Evolutionary conservation across 2,888 invertebrate genomes (phyloP).

Genomic region (Lapara coniferarum): DNA sequence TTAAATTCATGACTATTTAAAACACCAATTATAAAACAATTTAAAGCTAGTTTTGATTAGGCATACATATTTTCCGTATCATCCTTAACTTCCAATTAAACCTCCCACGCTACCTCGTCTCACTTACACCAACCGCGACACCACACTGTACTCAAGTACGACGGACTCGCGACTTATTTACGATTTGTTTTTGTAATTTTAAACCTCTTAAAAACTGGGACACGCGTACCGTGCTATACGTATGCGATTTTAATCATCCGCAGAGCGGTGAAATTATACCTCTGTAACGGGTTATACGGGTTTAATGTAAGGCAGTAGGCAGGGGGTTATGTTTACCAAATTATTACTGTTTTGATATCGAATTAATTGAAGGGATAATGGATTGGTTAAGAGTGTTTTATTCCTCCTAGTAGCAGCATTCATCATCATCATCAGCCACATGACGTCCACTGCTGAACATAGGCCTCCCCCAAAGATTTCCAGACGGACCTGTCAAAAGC

Average conservation of each 20-base stretch:
- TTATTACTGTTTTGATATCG: neutral
- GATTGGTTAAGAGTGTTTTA: too few relatives aligned
- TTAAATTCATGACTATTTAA: too few relatives aligned
- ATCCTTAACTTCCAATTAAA: neutral
- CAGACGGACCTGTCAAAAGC: too few relatives aligned
- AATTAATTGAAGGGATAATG: too few relatives aligned
- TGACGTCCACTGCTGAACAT: too few relatives aligned
- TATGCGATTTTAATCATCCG: constrained; percentile 12
- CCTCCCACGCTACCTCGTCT: constrained; percentile 21
- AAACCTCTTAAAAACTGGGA: constrained; percentile 38
- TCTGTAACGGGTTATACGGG: constrained; percentile 20
- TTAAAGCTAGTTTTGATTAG: too few relatives aligned
- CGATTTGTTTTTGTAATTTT: constrained; percentile 43
- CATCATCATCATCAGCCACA: too few relatives aligned
- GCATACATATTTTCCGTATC: too few relatives aligned
- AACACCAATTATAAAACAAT: too few relatives aligned
- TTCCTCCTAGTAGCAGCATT: too few relatives aligned
- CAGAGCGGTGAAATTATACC: constrained; percentile 11
- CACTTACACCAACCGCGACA: constrained; percentile 33
- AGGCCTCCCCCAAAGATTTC: too few relatives aligned
- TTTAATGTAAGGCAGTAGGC: constrained; percentile 23
- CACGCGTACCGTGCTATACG: constrained; percentile 31
- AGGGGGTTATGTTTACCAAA: neutral
- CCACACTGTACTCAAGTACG: constrained; percentile 39
- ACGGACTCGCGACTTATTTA: constrained; percentile 45